Evolutionary conservation across 2,113 vertebrate species (phyloP).

Genomic region (Passer domesticus): DNA sequence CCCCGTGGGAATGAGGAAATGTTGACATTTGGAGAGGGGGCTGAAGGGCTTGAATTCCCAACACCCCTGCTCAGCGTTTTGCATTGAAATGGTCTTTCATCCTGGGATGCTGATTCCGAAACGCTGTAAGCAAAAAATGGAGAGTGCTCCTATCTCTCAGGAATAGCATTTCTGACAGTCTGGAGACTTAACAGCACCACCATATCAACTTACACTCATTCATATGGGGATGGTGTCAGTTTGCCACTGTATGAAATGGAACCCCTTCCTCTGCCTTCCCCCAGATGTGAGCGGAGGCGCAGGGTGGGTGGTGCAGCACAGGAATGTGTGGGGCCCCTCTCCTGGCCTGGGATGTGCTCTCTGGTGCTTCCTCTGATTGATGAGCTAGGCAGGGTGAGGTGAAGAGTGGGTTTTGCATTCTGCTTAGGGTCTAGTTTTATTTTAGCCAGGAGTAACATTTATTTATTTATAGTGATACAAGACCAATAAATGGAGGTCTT

Average conservation of each 20-base stretch:
- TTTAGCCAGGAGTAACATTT: conserved; percentile 5
- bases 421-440: not conserved
- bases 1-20: not conserved
- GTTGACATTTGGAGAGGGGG: conserved; percentile 34
- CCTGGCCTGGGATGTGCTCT: conserved; percentile 22
- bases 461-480: conserved; percentile 1
- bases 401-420: not conserved
- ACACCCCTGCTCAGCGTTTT: not conserved
- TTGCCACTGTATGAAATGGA: conserved; percentile 34
- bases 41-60: conserved; percentile 20
- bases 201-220: not conserved
- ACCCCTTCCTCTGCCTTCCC: not conserved
- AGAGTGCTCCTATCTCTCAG: not conserved
- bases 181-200: not conserved
- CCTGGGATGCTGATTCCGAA: not conserved
- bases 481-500: not conserved
- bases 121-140: not conserved
- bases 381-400: conserved; percentile 34
- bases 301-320: not conserved
- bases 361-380: conserved; percentile 25
- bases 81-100: not conserved
- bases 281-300: conserved; percentile 6
- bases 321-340: conserved; percentile 56
- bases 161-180: not conserved
- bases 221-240: not conserved